Evolutionary conservation across 2,888 invertebrate genomes (phyloP), one percentile per base, ranked within the genome.

Genomic region (Phyllotreta cruciferae): DNA sequence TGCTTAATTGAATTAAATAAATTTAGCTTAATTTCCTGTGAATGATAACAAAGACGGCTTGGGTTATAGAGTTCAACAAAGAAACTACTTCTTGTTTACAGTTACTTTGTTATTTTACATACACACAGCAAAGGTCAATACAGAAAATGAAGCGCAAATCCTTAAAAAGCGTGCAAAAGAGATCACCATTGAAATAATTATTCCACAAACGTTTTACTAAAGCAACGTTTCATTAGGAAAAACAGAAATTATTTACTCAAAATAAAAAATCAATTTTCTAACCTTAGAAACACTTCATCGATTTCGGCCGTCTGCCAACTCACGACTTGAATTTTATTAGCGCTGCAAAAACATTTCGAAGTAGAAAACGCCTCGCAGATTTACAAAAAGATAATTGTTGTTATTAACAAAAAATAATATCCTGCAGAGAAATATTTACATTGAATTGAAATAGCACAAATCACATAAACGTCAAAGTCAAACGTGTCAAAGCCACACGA

Each of bases 261-360:
- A n/a, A 34, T 10, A 24, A 36, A 62, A 55, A 62, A 62, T 62
- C 56, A 41, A 62, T 62, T 36, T 57, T 54, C 64, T 66, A 66
- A 66, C 66, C 66, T 66, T 62, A 60, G 34, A 50, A 53, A 55
- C 49, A 13, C 11, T 50, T 60, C 53, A 54, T 35, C 39, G 9
- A 34, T 56, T 57, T 45, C 56, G 0, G 38, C 34, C 55, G 24
- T n/a, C 53, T 52, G 35, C 24, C 49, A 34, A 41, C 36, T n/a
- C 37, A 54, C 37, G 44, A 49, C 37, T 24, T 4, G 24, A 24
- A 24, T 24, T 24, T 24, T 3, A 24, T 24, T 24, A 24, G 4
- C 24, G 24, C 4, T 4, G 24, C 4, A 24, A 4, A 4, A 24
- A 24, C 24, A 24, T 24, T 3, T 24, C 24, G 24, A 24, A 24